These are phyloP conservation scores for Dicrurus megarhynchus DNA, from an alignment of 2,113 vertebrate genomes.

Conservation along the genomic window DNA sequence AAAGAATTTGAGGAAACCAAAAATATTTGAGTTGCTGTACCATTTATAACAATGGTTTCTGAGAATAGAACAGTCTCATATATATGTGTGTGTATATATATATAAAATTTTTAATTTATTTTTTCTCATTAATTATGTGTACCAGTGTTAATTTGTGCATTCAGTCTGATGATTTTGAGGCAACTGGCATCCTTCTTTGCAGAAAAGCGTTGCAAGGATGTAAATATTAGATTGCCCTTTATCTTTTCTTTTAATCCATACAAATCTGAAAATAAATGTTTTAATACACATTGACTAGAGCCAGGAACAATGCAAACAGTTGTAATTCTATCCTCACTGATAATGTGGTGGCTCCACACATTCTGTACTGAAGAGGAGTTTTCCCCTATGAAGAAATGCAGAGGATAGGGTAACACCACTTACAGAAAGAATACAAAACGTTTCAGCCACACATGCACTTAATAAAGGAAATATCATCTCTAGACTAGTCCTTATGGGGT, in stretches of 20 bases:
- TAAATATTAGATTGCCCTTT: not conserved
- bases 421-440: not conserved
- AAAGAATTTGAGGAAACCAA: not conserved
- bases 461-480: not conserved
- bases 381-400: not conserved
- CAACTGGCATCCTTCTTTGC: not conserved
- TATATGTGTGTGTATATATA: too few relatives aligned
- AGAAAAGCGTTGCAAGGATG: not conserved
- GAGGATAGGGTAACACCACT: not conserved
- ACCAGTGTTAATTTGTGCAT: not conserved
- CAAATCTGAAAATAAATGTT: not conserved
- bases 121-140: not conserved
- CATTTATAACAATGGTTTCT: not conserved
- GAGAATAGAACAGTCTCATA: not conserved
- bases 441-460: not conserved
- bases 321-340: not conserved
- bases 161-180: not conserved
- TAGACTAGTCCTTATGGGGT: not conserved
- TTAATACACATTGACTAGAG: not conserved
- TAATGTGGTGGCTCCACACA: not conserved
- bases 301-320: not conserved
- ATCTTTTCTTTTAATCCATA: not conserved
- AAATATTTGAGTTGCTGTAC: not conserved
- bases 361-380: not conserved
- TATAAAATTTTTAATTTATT: not conserved